phyloP scores from a whole-genome alignment of 2,888 invertebrate genomes.

The Boloria euphrosyne region DNA sequence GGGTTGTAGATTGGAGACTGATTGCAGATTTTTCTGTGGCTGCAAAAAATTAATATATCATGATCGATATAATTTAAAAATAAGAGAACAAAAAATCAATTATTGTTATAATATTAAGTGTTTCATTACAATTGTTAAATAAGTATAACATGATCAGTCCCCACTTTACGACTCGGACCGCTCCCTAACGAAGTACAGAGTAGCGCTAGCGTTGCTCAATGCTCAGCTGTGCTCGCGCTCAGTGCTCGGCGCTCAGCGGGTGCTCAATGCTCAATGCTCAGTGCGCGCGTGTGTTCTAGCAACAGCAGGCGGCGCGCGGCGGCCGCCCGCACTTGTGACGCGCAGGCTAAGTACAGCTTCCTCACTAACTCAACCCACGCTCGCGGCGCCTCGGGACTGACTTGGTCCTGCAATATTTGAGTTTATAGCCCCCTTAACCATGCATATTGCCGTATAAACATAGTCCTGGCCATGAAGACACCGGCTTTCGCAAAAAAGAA shows the following conservation, averaged over 20 bases:
- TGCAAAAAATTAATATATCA: no score
- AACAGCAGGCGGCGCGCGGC: slow-evolving; percentile 79
- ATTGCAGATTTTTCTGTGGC: no score
- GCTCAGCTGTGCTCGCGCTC: not conserved
- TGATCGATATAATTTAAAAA: no score
- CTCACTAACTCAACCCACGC: slow-evolving; percentile 41
- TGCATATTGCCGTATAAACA: not conserved
- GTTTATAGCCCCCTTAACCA: not conserved
- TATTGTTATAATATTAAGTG: no score
- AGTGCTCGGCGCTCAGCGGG: not conserved
- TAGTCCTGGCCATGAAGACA: no score
- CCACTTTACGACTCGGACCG: not conserved
- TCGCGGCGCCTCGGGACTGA: not conserved
- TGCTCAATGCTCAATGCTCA: slow-evolving; percentile 15
- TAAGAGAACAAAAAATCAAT: no score
- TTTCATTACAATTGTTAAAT: no score
- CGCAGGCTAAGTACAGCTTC: slow-evolving; percentile 46
- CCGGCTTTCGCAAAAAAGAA: no score
- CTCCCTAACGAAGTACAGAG: not conserved
- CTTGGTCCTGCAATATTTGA: not conserved
- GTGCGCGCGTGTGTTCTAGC: slow-evolving; percentile 43
- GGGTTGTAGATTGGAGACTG: no score
- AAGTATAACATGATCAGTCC: no score
- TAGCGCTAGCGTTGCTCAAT: slow-evolving; percentile 1
- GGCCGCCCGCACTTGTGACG: slow-evolving; percentile 85